Evolutionary conservation across 2,113 vertebrate species (phyloP), one percentile per base, ranked within the genome.

Genomic region (Onychorhynchus coronatus): DNA sequence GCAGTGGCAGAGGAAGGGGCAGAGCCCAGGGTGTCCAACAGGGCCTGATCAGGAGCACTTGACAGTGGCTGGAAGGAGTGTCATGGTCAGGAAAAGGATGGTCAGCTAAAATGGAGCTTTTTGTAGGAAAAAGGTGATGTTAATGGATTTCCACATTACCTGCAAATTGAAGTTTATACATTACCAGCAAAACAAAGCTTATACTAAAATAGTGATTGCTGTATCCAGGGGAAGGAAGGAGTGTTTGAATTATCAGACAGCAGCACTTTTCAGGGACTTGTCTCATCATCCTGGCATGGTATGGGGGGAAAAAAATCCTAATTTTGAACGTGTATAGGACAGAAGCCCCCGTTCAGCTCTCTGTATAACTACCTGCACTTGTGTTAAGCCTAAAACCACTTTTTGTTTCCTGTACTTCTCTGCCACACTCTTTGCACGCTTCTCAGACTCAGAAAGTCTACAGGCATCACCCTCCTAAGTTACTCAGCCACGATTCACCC

Each of bases 61-160:
- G 35, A 44, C 8, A 49, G 56, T 3, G 5, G 6, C 41, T 25
- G 65, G 35, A 44, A 68, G 7, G 12, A 22, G 24, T 41, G n/a
- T 28, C 10, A 3, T 53, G n/a, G 1, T 35, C 68, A 84, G 50
- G n/a, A 84, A 81, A 86, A 67, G 1, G 6, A 6, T 30, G 14
- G 11, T 70, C 49, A 49, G 24, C 14, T 52, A 50, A 66, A 88
- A 67, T 3, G 13, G 6, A 20, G 2, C 0, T 1, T 2, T 58
- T 72, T 30, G 25, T n/a, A 27, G 47, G 53, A n/a, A 72, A 83
- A 47, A 22, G 7, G 30, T 0, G 0, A 31, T 30, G 3, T 37
- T 65, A 58, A 62, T 11, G 27, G 14, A 80, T 67, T 62, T 77
- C 12, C 5, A 46, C 25, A 33, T 50, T 59, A 59, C n/a, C 58